Evolutionary conservation across 2,113 vertebrate genomes (phyloP).

Genomic region (Sinocyclocheilus anshuiensis): DNA sequence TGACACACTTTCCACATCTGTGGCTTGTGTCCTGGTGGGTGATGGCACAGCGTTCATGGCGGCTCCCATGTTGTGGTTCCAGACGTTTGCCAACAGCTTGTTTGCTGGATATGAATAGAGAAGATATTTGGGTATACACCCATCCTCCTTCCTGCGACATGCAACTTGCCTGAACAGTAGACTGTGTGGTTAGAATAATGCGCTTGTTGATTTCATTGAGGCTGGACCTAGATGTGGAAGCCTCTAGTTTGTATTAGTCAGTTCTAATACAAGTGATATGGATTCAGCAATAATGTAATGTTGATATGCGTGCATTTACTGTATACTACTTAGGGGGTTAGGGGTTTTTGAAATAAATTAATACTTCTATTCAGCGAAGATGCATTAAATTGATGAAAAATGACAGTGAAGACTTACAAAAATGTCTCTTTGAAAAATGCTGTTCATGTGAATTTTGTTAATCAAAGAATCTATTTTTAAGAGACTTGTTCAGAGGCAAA

Average conservation of each 20-base stretch:
- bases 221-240: neutral
- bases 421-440: neutral
- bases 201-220: neutral
- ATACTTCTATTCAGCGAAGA: neutral
- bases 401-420: neutral
- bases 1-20: slow-evolving; percentile 21
- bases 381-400: neutral
- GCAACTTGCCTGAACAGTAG: neutral
- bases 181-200: neutral
- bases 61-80: neutral
- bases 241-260: neutral
- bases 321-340: too few species aligned
- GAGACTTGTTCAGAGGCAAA: too few species aligned
- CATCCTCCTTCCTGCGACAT: neutral
- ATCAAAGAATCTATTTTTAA: neutral
- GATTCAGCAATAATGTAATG: neutral
- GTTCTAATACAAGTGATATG: neutral
- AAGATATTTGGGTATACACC: neutral
- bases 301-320: neutral
- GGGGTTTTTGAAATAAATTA: neutral
- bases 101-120: neutral
- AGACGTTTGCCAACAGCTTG: neutral
- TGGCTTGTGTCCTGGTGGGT: slow-evolving; percentile 15
- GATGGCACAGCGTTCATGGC: neutral
- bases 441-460: neutral